Conservation (phyloP, 2,797 vertebrate genomes). For the Selene dorsalis region DNA sequence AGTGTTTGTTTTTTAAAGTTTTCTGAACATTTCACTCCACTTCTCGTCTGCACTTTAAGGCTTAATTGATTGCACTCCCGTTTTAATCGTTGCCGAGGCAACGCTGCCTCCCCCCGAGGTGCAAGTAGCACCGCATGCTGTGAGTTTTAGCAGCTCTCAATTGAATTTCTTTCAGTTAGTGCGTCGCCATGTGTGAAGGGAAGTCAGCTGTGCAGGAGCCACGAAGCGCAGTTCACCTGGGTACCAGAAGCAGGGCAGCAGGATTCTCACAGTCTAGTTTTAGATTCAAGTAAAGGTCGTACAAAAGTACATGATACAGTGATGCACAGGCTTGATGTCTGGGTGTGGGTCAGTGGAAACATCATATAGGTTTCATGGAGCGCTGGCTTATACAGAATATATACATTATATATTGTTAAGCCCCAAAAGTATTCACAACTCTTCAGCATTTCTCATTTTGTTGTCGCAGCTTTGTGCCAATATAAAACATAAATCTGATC, state of each 20-base stretch:
- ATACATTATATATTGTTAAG: background rate
- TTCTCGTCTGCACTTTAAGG: constrained; percentile 2
- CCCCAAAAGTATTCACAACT: no score
- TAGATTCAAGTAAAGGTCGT: background rate
- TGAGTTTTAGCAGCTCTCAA: constrained; percentile 27
- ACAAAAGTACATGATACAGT: background rate
- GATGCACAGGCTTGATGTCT: background rate
- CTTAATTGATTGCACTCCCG: constrained; percentile 37
- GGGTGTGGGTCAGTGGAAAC: background rate
- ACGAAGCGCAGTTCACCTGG: background rate
- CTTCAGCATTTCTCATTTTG: no score
- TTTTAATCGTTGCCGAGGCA: constrained; percentile 29
- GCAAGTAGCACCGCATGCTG: background rate
- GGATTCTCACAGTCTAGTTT: background rate
- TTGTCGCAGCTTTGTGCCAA: no score
- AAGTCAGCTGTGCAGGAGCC: constrained; percentile 33
- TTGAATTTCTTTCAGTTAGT: constrained; percentile 31
- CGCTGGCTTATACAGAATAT: background rate
- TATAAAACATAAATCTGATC: no score
- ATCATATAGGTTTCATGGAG: background rate
- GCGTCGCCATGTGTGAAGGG: constrained; percentile 19
- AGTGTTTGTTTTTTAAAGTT: background rate
- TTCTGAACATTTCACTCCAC: constrained; percentile 8
- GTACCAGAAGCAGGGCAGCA: background rate
- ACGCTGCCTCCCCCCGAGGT: constrained; percentile 19